These are phyloP conservation scores for Eledona agricola DNA, from an alignment of 2,888 invertebrate genomes.

Conservation along the genomic window DNA sequence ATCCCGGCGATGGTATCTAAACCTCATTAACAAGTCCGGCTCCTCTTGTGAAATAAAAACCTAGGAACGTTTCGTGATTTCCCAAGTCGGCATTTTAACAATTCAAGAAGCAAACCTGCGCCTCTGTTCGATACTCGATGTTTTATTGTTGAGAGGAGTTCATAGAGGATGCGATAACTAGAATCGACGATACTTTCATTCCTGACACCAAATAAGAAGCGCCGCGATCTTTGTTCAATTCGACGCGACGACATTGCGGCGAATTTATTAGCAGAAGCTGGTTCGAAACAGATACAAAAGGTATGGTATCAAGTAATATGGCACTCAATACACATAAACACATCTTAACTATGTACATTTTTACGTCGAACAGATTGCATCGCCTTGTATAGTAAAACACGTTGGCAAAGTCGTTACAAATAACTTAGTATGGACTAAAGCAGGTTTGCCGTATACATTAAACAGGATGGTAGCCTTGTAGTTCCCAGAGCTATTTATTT, in stretches of 20 bases:
- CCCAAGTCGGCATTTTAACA: conserved; percentile 6
- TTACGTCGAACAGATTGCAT: conserved; percentile 41
- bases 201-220: too few relatives aligned
- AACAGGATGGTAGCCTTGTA: conserved; percentile 39
- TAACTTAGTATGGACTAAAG: conserved; percentile 34
- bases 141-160: too few relatives aligned
- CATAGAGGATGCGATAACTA: too few relatives aligned
- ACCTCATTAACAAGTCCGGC: conserved; percentile 8
- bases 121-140: too few relatives aligned
- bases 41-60: conserved; percentile 4
- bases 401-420: conserved; percentile 41
- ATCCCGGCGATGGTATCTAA: conserved; percentile 3
- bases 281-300: conserved; percentile 24
- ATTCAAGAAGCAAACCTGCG: too few relatives aligned
- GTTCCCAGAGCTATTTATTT: conserved; percentile 38
- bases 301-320: conserved; percentile 26
- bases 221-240: not conserved
- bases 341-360: conserved; percentile 32
- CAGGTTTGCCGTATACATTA: conserved; percentile 43
- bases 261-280: conserved; percentile 29
- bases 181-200: too few relatives aligned
- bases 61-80: conserved; percentile 10
- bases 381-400: conserved; percentile 40
- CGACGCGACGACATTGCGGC: conserved; percentile 7
- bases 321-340: conserved; percentile 33